phyloP scores from a whole-genome alignment of 2,797 vertebrate genomes.

The Presbytis comata region DNA sequence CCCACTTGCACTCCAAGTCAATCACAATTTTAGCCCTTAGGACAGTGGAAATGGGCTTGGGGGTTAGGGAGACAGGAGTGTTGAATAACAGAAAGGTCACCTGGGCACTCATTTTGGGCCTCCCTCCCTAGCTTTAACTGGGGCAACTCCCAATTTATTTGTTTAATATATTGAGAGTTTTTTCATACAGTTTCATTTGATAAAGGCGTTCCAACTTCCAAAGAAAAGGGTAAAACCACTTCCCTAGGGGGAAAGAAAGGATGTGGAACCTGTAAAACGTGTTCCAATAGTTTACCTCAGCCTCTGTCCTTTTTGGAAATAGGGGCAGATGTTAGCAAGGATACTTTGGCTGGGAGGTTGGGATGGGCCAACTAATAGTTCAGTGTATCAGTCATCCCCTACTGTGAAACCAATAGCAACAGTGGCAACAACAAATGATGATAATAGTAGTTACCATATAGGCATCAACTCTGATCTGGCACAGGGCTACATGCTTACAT shows the following conservation, averaged over 20 bases:
- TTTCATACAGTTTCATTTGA: neutral
- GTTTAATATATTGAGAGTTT: neutral
- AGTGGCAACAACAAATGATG: neutral
- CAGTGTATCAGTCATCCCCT: neutral
- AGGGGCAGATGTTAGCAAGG: neutral
- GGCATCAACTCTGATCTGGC: neutral
- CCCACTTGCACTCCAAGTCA: neutral
- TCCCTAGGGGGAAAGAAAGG: neutral
- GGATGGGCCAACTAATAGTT: neutral
- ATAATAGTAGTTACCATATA: neutral
- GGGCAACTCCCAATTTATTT: neutral
- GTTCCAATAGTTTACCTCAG: neutral
- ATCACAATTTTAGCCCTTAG: neutral
- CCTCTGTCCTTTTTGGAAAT: neutral
- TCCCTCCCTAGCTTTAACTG: neutral
- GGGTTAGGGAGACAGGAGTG: too few relatives aligned
- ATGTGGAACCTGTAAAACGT: neutral
- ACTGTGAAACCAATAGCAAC: neutral
- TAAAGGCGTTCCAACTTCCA: neutral
- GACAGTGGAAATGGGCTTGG: neutral
- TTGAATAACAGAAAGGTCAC: neutral
- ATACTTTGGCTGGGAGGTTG: neutral
- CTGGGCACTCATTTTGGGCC: neutral
- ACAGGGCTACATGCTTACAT: neutral
- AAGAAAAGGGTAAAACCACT: slow-evolving; percentile 29